These are phyloP conservation scores for Sturnira hondurensis DNA, from an alignment of 2,113 vertebrate species.

Conservation along the genomic window DNA sequence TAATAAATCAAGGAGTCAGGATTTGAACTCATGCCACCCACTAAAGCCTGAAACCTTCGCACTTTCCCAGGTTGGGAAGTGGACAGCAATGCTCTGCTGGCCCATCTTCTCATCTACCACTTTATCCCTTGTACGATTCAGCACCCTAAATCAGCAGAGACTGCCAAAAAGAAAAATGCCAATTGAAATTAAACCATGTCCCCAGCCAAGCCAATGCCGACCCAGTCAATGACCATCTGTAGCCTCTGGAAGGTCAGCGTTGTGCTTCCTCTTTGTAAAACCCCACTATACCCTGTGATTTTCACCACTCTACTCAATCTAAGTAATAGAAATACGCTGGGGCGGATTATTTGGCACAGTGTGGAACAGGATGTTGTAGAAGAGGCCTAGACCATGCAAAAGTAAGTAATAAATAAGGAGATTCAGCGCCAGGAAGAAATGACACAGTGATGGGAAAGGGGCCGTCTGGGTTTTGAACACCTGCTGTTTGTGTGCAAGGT, in stretches of 20 bases:
- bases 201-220: not conserved
- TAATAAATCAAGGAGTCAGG: not conserved
- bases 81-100: not conserved
- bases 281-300: accelerated
- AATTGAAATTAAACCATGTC: not conserved
- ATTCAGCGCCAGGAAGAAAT: not conserved
- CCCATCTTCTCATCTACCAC: not conserved
- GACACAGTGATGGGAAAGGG: not conserved
- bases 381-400: not conserved
- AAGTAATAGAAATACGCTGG: not conserved
- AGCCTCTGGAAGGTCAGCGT: not conserved
- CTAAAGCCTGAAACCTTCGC: not conserved
- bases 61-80: not conserved
- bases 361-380: not conserved
- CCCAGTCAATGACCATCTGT: not conserved
- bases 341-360: not conserved
- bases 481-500: not conserved
- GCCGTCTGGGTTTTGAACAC: not conserved
- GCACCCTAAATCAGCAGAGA: not conserved
- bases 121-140: not conserved
- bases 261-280: not conserved
- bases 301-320: not conserved
- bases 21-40: not conserved
- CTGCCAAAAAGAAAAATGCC: not conserved
- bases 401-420: not conserved